A percentile compares a stretch with the other conserved stretches of the same genome.
phyloP scores from a whole-genome alignment of 1,140 invertebrate genomes.

The Heliconius himera region DNA sequence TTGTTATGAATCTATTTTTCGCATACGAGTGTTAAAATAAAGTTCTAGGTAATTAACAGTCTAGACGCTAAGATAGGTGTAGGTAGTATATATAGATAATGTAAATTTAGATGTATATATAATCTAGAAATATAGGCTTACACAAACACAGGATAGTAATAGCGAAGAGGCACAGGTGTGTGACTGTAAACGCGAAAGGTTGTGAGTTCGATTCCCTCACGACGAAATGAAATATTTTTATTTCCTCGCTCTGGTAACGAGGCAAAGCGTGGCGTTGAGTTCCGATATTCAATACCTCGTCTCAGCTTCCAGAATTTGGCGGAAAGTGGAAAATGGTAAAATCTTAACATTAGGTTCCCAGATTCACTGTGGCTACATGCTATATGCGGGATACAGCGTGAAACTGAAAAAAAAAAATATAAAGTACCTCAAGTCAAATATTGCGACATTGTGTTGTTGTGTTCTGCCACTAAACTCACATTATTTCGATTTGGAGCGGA shows the following conservation, averaged over 20 bases:
- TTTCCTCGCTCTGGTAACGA: not conserved
- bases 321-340: no score
- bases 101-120: no score
- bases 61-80: not conserved
- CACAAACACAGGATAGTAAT: not conserved
- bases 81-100: not conserved
- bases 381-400: no score
- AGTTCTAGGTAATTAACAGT: not conserved
- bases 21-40: slow-evolving; percentile 25
- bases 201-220: not conserved
- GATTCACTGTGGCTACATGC: no score
- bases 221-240: not conserved
- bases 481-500: no score
- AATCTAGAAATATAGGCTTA: no score
- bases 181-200: not conserved
- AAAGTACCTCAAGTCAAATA: no score
- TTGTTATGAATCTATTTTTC: not conserved
- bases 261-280: not conserved
- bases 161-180: not conserved
- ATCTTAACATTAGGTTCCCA: no score
- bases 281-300: no score
- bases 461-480: not conserved
- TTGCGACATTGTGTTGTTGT: no score
- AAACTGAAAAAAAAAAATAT: no score
- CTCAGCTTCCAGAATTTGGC: no score